Evolutionary conservation across 2,113 vertebrate species (phyloP), one percentile per base, ranked within the genome.

Genomic region (Xenopus tropicalis): DNA sequence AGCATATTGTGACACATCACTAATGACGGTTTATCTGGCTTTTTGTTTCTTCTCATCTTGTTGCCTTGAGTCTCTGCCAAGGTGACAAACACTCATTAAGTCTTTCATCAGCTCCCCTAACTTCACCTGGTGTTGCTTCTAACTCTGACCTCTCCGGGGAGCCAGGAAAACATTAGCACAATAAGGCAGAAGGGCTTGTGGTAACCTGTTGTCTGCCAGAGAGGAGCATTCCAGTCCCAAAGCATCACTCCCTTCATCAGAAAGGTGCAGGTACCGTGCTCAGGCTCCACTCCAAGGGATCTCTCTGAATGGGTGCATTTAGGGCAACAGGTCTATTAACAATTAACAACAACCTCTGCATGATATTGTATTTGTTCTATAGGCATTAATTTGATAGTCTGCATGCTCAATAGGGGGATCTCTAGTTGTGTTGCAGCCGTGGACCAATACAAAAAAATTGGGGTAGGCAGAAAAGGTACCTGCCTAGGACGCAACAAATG

Each of bases 71-170:
- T 69, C 65, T 66, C 52, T 75, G 57, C 66, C 65, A 69, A 75
- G 56, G 65, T 62, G 72, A 69, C 66, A 76, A 76, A 69, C 73
- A 69, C 66, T 76, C 66, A 69, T 76, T 76, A 76, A 76, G 48
- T 76, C 20, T 76, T 76, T 76, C 66, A 57, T 69, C 73, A 69
- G 66, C 73, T 69, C 43, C 66, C 56, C 73, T 75, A 43, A 69
- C 58, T 51, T 76, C 73, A 75, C 66, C 73, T 76, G 73, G 54
- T 76, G 67, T 66, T 17, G 25, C 59, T 69, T 76, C 62, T 69
- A 76, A 46, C 66, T 76, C 46, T 63, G 14, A 29, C 29, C 16
- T 63, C 73, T 61, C 73, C 42, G 19, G 66, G 66, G 73, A 76
- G n/a, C 46, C 73, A 69, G 56, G 73, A 48, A 61, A 13, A 63